A percentile compares a stretch with the other conserved stretches of the same genome.
phyloP scores from a whole-genome alignment of 2,113 vertebrate genomes.

The Collichthys lucidus region DNA sequence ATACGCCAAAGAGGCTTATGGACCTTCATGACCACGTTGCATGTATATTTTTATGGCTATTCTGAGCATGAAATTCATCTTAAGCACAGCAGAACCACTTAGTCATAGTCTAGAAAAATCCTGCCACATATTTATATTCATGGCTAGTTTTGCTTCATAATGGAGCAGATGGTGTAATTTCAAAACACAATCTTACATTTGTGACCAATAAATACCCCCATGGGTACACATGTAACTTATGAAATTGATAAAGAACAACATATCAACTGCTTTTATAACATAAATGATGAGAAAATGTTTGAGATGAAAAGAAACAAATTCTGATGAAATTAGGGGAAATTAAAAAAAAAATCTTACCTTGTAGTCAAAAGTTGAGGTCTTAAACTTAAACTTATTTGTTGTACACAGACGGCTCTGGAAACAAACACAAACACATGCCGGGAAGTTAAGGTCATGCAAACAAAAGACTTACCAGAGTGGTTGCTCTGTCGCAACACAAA shows the following conservation, averaged over 20 bases:
- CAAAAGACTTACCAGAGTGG: background rate
- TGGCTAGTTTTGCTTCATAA: conserved; percentile 25
- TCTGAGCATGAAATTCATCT: conserved; percentile 10
- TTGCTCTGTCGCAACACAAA: background rate
- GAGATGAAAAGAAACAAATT: background rate
- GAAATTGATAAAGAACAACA: conserved; percentile 9
- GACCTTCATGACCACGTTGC: conserved; percentile 40
- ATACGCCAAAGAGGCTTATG: conserved; percentile 79
- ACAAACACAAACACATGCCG: conserved; percentile 60
- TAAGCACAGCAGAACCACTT: conserved; percentile 5
- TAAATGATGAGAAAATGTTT: background rate
- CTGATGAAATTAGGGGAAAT: background rate
- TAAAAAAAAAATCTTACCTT: conserved; percentile 45
- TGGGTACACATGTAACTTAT: background rate
- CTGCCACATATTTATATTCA: conserved; percentile 40
- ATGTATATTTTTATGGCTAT: conserved; percentile 32
- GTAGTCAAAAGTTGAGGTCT: conserved; percentile 18
- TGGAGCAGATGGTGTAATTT: conserved; percentile 28
- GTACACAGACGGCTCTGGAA: conserved; percentile 52
- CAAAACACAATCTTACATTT: background rate
- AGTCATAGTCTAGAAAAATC: conserved; percentile 18
- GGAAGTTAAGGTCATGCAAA: conserved; percentile 36
- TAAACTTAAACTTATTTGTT: background rate
- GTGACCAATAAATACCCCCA: conserved; percentile 5
- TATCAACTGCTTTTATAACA: background rate